Base-by-base conservation (phyloP, 2,113 vertebrate genomes). In the Menidia beryllina region DNA sequence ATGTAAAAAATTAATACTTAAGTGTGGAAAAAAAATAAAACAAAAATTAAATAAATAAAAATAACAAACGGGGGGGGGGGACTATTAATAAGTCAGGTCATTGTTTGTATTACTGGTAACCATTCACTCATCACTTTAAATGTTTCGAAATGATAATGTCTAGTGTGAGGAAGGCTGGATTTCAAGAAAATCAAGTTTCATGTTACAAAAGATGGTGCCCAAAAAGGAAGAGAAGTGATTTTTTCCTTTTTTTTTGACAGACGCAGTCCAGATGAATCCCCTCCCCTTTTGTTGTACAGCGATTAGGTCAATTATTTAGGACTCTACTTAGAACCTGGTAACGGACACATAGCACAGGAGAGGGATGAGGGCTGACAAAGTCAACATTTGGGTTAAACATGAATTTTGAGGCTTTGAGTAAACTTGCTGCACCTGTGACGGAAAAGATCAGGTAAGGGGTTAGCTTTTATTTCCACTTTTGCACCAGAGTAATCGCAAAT, bases 361-460 rank as follows among this genome's bases (percentile, higher is more conserved):
- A 67, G 20, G 69, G 61, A 30, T 38, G 6, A 65, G 25, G 24
- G 1, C 21, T 1, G 1, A 70, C 81, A 30, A 82, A 69, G 53
- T 47, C n/a, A 64, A 23, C 5, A 10, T 10, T 60, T 13, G 19
- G 25, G 2, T 71, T 61, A 65, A 81, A 75, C 20, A 73, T 82
- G 60, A 92, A 72, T 65, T 95, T 96, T 96, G 96, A 98, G 5
- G 93, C 68, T 20, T 81, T 98, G 20, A 93, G 86, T 85, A 95
- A 89, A 90, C 86, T 97, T 49, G 63, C 94, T 3, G 94, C 94
- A 80, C 96, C 96, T 25, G 96, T 96, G 48, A 82, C 94, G n/a
- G 93, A 93, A 68, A 96, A 96, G 83, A 38, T 97, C 68, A 94
- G 96, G 96, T 97, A 93, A 93, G 95, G 27, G 11, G 1, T 10